phyloP scores from a whole-genome alignment of 1,140 invertebrate genomes.

The Papilio dardanus region DNA sequence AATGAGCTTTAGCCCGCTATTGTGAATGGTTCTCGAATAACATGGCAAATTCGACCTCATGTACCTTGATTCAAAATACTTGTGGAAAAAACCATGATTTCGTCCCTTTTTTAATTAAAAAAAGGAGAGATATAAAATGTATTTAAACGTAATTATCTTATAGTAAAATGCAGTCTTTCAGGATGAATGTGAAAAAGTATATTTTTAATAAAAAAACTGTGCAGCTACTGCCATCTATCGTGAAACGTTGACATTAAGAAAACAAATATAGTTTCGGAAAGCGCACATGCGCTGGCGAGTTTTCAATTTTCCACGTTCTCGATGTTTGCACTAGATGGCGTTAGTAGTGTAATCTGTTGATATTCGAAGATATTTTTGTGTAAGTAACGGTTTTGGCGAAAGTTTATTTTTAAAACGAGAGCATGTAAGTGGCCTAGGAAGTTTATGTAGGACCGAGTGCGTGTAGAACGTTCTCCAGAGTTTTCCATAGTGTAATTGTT shows the following conservation, averaged over 20 bases:
- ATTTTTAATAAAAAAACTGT: not conserved
- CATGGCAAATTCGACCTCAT: not conserved
- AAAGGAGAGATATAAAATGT: no score
- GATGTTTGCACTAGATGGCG: conserved; percentile 56
- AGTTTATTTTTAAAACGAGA: conserved; percentile 73
- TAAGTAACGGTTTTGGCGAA: conserved; percentile 48
- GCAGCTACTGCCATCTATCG: conserved; percentile 15
- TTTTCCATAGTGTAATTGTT: conserved; percentile 51
- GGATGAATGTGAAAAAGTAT: no score
- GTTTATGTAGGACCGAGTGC: conserved; percentile 58
- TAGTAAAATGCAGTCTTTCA: no score
- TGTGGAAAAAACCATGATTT: no score
- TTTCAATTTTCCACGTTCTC: conserved; percentile 51
- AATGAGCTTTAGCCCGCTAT: not conserved
- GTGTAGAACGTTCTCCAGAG: conserved; percentile 56
- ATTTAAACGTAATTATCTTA: no score
- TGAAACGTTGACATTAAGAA: not conserved
- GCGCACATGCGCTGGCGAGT: conserved; percentile 38
- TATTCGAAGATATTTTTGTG: conserved; percentile 46
- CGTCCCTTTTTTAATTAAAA: no score
- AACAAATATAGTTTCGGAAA: conserved; percentile 37
- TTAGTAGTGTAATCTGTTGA: conserved; percentile 39
- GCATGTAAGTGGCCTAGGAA: conserved; percentile 75
- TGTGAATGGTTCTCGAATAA: not conserved
- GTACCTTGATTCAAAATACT: not conserved